Evolutionary conservation across 2,113 vertebrate genomes (phyloP), one percentile per base, ranked within the genome.

Genomic region (Alexandromys fortis): DNA sequence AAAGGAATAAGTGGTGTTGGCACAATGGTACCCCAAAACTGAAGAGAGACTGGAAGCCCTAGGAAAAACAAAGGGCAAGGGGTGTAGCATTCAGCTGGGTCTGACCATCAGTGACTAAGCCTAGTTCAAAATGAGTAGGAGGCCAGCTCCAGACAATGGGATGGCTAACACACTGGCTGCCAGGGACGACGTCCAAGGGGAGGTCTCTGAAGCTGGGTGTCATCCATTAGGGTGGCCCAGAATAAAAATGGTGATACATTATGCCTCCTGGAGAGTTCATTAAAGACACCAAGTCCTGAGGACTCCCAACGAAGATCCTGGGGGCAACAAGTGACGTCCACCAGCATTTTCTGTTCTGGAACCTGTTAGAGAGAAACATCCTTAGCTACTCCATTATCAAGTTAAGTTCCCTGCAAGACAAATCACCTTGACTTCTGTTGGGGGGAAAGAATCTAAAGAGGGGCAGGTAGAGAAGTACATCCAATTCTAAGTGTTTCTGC

Each of bases 341-440:
- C 87, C 94, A 94, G 94, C 92, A 97, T 92, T 95, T 92, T 83
- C 78, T 95, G 93, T 92, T 94, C 91, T 96, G 94, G 73, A 94
- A 95, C 95, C 96, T 95, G 93, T 96, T 91, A 97, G 97, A 97
- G 78, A 97, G 91, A 97, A 97, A 96, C 92, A 97, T 96, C 83
- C 94, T 97, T 97, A 97, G 94, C 95, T 95, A 96, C 89, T 85
- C 96, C 75, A 5, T 79, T 83, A 95, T 78, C 94, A 93, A 96
- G 49, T 67, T 91, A 87, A 96, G 89, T 58, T 91, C 86, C 85
- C 92, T 13, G 21, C 68, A 91, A 91, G 78, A 86, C 63, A 68
- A 42, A 63, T 38, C 19, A 9, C 73, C 89, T 86, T 1, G 72
- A 90, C 73, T 68, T 87, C 94, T n/a, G 68, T 67, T 45, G 86